Conservation (phyloP, 2,113 vertebrate genomes). For the Hyaena hyaena region DNA sequence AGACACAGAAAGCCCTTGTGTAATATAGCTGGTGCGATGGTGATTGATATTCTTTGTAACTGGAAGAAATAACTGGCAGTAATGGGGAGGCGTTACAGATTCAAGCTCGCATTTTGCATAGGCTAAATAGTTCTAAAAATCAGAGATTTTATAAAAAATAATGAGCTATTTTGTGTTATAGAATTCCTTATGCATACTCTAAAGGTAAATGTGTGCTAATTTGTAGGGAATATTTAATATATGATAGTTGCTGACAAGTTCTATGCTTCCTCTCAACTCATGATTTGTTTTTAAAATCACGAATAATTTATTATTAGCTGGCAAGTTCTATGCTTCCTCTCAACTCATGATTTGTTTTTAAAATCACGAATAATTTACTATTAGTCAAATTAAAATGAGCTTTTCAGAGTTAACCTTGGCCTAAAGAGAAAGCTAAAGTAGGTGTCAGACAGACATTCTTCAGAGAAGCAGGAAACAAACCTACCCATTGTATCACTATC, state of each 20-base stretch:
- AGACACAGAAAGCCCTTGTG: neutral
- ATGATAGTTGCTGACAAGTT: neutral
- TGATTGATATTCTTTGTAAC: neutral
- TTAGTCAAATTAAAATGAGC: neutral
- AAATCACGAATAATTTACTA: neutral
- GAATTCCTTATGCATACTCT: neutral
- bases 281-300: neutral
- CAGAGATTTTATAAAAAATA: neutral
- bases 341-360: neutral
- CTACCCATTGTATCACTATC: neutral
- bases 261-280: neutral
- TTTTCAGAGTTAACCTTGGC: neutral
- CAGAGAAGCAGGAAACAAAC: conserved; percentile 19
- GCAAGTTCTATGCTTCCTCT: no score
- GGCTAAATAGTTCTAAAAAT: neutral
- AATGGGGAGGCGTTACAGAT: neutral
- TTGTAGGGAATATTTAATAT: neutral
- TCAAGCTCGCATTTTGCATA: neutral
- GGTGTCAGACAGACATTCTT: neutral
- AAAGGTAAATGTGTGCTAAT: neutral
- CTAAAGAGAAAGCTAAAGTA: neutral
- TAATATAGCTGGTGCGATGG: neutral
- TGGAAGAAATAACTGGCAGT: neutral
- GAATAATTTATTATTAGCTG: neutral
- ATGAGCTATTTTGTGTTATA: neutral